Base-by-base conservation (phyloP, 1,140 invertebrate genomes). In the Ericerus pela region DNA sequence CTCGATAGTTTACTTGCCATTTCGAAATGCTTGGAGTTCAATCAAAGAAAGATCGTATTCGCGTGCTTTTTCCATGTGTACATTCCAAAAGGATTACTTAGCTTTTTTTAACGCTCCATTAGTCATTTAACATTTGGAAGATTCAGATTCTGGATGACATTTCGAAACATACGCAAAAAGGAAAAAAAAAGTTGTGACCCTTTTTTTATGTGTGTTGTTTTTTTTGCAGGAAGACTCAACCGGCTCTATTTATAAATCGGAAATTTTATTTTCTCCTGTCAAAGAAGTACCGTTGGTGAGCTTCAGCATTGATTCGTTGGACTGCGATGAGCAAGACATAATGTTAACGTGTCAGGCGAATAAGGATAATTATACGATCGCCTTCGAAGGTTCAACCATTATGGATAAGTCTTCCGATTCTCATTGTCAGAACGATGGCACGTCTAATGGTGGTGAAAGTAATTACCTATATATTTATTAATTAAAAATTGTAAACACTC, bases 291-390 rank as follows among this genome's bases (percentile, higher is more conserved):
- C 77, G 3, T 73, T 76, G 22, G 72, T 73, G 24, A 87, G 88
- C 66, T 87, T 88, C 69, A 88, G 85, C 55, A 85, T 91, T 22
- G 88, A 94, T 67, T 92, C 88, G 41, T 73, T 94, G 53, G 89
- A 94, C 68, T 88, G 86, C 70, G 85, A 88, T 64, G 80, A 82
- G 64, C 79, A 79, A 59, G 87, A 92, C 64, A 83, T 92, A 66
- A 80, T 93, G 63, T 72, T 72, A 0, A 93, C 88, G 53, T 88
- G 85, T 67, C 84, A 85, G 67, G 83, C 85, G 12, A 91, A 94
- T 65, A 91, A 91, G 72, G 84, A 91, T 66, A 93, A 92, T 71
- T 94, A 94, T 67, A 94, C 88, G 53, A 91, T 94, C 64, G 88
- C 88, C 51, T 93, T 93, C 64, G 88, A 93, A 72, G 88, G 85